phyloP scores from a whole-genome alignment of 2,797 vertebrate species.

The Cirrhinus molitorella region DNA sequence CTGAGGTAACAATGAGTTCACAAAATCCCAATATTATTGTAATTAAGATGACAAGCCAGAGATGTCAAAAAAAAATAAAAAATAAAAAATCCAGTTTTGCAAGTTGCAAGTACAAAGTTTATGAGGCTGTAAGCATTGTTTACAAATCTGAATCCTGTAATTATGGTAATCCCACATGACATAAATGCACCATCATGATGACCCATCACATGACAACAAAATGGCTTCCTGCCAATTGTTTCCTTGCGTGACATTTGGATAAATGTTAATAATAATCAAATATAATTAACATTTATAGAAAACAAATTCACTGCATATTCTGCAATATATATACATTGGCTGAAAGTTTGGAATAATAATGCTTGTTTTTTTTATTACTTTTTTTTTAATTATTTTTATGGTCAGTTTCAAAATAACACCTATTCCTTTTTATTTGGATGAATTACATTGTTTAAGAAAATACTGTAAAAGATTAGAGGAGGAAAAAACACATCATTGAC shows the following conservation, averaged over 20 bases:
- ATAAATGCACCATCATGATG: neutral
- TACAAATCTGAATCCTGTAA: neutral
- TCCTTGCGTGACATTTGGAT: too few relatives aligned
- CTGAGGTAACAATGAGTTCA: neutral
- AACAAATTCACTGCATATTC: neutral
- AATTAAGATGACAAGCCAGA: neutral
- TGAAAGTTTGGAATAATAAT: neutral
- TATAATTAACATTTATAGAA: neutral
- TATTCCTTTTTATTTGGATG: too few relatives aligned
- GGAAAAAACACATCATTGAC: neutral
- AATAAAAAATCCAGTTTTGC: neutral
- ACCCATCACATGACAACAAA: neutral
- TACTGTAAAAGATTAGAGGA: neutral
- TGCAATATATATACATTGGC: neutral
- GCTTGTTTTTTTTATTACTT: neutral
- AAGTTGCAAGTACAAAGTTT: neutral
- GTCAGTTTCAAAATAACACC: neutral
- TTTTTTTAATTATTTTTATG: too few relatives aligned
- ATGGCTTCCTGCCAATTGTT: neutral
- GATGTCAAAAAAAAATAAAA: neutral
- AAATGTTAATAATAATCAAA: neutral
- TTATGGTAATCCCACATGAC: neutral
- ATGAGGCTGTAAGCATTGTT: neutral
- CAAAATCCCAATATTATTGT: neutral
- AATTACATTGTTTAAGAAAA: too few relatives aligned